Evolutionary conservation across 2,888 invertebrate genomes (phyloP), one percentile per base, ranked within the genome.

Genomic region (Papilio elwesi): DNA sequence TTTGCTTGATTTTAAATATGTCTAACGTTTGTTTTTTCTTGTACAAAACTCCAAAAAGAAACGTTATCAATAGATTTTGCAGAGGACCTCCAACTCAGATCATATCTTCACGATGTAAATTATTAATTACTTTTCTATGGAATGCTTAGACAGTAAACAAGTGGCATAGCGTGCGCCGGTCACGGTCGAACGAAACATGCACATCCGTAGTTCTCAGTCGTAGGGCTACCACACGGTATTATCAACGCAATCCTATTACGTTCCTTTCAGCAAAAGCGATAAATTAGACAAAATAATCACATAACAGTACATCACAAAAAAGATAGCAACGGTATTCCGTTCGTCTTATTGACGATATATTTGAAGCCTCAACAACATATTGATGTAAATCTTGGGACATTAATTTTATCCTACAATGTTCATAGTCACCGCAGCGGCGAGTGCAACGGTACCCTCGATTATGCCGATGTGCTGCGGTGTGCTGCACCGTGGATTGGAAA

Each of bases 161-260:
- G 36, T 16, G 26, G n/a, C 38, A 55, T 62, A 53, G 36, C 68
- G 51, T 71, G 53, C 67, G 63, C 48, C 48, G 38, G 63, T 26
- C 72, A 72, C 36, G 68, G 74, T 75, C 64, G 75, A 76, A 74
- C 75, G 75, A 53, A 68, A 72, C 47, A 48, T 52, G 67, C 63
- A 67, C 62, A 72, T 72, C 71, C 62, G 71, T 53, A 26, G 62
- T 68, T 47, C 53, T 52, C 13, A 48, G 52, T 13, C 9, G 10
- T 72, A 53, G 52, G 53, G 36, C 48, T 11, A 68, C 72, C 68
- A 55, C 16, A 38, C 15, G 38, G 13, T 0, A 7, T 26, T 26
- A 26, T 1, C 26, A 26, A 26, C 4, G 26, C 43, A 9, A 43
- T 43, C 6, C 2, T 9, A 43, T 43, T 4, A 5, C 43, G 4